Evolutionary conservation across 2,797 vertebrate genomes (phyloP), one percentile per base, ranked within the genome.

Genomic region (Distichodus sexfasciatus): DNA sequence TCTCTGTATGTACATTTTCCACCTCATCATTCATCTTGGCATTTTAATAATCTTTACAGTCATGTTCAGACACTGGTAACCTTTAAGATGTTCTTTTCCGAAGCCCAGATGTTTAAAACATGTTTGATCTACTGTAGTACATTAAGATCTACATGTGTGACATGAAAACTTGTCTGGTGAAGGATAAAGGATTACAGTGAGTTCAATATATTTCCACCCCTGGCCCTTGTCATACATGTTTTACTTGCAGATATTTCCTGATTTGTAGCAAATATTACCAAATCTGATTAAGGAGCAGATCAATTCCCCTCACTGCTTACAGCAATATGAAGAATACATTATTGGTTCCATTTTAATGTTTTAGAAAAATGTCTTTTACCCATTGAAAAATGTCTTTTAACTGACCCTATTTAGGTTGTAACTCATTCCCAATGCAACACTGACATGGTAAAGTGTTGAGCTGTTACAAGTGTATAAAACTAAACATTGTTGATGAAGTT

Each of bases 61-160:
- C 40, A 11, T n/a, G 21, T 38, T 38, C 19, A 73, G 47, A 46
- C 50, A 47, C 9, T 35, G 23, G 33, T 64, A 58, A 55, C 54
- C 55, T 68, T 43, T 40, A 63, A 33, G 53, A 50, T 68, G 14
- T n/a, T 17, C 11, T 36, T 41, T 17, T 69, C 17, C 53, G 51
- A 55, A 29, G 26, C 10, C 36, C 59, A 66, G 43, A 57, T 46
- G 68, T 67, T 63, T 53, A 26, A 21, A 28, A 46, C 33, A 21
- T 38, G 40, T 31, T 65, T 47, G 51, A 31, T 57, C 14, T 44
- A n/a, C n/a, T n/a, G n/a, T n/a, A 8, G 4, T 53, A 14, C 15
- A 40, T 53, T 62, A 21, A 14, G 17, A 61, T 31, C 31, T 61
- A 35, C 23, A 0, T 24, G 11, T 47, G 15, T 47, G 10, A 35